Percentiles rank a stretch among this genome's conserved stretches.
These are phyloP conservation scores for Cheilosia pagana DNA, from an alignment of 2,888 invertebrate species.

Conservation along the genomic window DNA sequence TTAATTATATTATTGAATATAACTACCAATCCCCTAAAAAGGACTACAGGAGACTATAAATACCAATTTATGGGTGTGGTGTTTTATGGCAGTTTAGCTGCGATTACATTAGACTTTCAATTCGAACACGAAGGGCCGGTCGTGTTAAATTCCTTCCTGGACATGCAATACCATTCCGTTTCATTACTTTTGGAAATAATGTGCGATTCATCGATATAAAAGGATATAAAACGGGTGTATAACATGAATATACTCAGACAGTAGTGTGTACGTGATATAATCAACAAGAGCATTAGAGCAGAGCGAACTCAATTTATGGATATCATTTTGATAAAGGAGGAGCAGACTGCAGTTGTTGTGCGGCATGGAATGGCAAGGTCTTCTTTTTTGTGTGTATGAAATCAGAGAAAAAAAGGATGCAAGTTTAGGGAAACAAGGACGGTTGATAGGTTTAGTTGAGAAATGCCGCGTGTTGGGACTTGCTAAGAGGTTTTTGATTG, in stretches of 20 bases:
- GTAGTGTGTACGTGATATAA: slow-evolving; percentile 25
- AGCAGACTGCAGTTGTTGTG: no score
- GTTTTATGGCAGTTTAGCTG: slow-evolving; percentile 1
- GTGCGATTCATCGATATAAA: slow-evolving; percentile 36
- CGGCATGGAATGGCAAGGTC: no score
- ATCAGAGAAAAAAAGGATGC: no score
- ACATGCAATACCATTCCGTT: slow-evolving; percentile 49
- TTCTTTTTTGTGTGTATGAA: no score
- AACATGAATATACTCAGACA: slow-evolving; percentile 1
- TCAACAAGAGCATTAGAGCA: slow-evolving; percentile 13
- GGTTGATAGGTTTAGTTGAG: no score
- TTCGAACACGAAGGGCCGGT: slow-evolving; percentile 10
- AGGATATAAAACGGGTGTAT: slow-evolving; percentile 18
- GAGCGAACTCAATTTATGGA: slow-evolving; percentile 26
- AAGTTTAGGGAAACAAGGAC: no score
- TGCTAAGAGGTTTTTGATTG: no score
- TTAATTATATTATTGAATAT: slow-evolving; percentile 4
- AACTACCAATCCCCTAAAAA: background rate
- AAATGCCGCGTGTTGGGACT: no score
- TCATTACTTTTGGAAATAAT: slow-evolving; percentile 45
- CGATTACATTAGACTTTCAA: slow-evolving; percentile 30
- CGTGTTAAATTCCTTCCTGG: slow-evolving; percentile 1
- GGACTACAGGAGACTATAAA: background rate
- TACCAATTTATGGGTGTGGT: slow-evolving; percentile 17
- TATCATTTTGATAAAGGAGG: background rate